These are phyloP conservation scores for Ophiothrix spiculata DNA, from an alignment of 35 echinoderm and acorn worm genomes.

Conservation along the genomic window DNA sequence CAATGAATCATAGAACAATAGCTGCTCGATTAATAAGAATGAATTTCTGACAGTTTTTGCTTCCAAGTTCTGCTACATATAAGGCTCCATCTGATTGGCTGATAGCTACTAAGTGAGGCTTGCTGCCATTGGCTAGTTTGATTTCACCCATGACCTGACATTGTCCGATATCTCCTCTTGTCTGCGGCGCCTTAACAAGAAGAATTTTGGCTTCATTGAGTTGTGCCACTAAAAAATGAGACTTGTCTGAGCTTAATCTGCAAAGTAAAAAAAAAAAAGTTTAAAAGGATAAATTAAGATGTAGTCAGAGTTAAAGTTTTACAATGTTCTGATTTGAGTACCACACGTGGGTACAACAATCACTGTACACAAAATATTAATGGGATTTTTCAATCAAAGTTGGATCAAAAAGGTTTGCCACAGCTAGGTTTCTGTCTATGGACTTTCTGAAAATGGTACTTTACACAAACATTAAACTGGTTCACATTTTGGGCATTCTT, in stretches of 20 bases:
- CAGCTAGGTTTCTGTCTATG: background rate
- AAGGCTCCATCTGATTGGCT: slow-evolving; percentile 65
- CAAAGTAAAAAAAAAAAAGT: background rate
- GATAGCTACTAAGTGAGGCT: slow-evolving; percentile 83
- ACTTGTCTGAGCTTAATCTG: slow-evolving; percentile 73
- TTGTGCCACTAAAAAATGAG: slow-evolving; percentile 88
- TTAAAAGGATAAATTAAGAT: background rate
- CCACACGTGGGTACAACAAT: background rate
- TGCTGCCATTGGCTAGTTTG: slow-evolving; percentile 18
- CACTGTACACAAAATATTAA: background rate
- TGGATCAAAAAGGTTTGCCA: background rate
- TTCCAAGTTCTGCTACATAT: slow-evolving; percentile 67
- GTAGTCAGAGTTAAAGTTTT: background rate
- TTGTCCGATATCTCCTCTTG: slow-evolving; percentile 32
- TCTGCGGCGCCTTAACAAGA: slow-evolving; percentile 38
- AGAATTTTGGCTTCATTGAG: slow-evolving; percentile 58
- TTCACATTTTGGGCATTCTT: too few species aligned
- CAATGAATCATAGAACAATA: too few species aligned
- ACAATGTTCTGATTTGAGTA: background rate
- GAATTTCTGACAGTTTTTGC: slow-evolving; percentile 46
- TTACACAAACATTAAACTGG: too few species aligned
- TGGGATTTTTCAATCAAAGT: background rate
- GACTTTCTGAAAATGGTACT: too few species aligned
- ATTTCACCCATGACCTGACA: slow-evolving; percentile 55
- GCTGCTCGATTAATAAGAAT: slow-evolving; percentile 22